A percentile compares a stretch with the other conserved stretches of the same genome.
phyloP scores from a whole-genome alignment of 2,797 vertebrate genomes.

The Dendrocincla fuliginosa region DNA sequence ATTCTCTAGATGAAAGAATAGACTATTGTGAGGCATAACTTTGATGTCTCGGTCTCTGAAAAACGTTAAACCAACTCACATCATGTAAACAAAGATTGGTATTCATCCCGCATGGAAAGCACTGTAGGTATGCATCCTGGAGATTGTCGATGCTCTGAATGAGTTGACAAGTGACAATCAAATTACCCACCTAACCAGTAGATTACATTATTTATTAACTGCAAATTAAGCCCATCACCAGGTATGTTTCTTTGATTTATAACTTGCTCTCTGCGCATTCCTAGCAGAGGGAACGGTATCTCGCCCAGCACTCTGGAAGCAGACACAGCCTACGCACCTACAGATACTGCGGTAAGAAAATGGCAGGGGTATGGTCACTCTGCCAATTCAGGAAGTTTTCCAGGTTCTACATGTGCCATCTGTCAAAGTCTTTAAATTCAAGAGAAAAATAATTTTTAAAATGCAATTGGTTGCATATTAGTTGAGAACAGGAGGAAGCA shows the following conservation, averaged over 20 bases:
- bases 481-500: neutral
- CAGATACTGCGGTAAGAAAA: slow-evolving; percentile 17
- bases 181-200: neutral
- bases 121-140: neutral
- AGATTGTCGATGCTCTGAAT: neutral
- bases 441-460: slow-evolving; percentile 47
- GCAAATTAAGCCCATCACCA: neutral
- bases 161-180: neutral
- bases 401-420: slow-evolving; percentile 65
- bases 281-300: neutral
- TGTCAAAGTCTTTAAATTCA: slow-evolving; percentile 54
- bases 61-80: neutral
- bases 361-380: slow-evolving; percentile 56
- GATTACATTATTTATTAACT: neutral
- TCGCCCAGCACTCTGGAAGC: neutral
- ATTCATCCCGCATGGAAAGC: neutral
- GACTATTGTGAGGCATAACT: neutral
- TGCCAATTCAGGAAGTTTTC: slow-evolving; percentile 67
- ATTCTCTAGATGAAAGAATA: neutral
- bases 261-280: neutral
- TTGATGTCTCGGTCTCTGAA: neutral
- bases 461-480: neutral
- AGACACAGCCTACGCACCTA: slow-evolving; percentile 46
- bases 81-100: neutral
- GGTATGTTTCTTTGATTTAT: neutral